A percentile compares a stretch with the other conserved stretches of the same genome.
These are phyloP conservation scores for Rhinatrema bivittatum DNA, from an alignment of 2,797 vertebrate genomes.

Conservation along the genomic window DNA sequence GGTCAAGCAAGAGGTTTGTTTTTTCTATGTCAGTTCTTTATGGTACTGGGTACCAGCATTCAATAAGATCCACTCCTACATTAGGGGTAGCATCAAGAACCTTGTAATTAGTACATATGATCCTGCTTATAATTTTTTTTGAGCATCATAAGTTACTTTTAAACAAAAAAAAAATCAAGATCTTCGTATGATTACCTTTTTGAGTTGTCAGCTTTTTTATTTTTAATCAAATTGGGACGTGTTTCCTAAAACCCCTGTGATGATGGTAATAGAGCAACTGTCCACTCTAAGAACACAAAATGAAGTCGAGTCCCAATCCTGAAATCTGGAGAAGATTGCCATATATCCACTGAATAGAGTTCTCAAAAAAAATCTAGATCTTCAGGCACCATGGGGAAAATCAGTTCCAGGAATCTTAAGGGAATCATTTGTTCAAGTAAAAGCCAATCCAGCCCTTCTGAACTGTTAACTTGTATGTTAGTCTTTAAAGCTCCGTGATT, in stretches of 20 bases:
- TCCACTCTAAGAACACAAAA: conserved; percentile 82
- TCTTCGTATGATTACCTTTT: conserved; percentile 77
- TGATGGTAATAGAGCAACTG: conserved; percentile 85
- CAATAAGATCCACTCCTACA: conserved; percentile 93
- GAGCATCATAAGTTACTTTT: conserved; percentile 77
- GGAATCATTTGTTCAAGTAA: conserved; percentile 79
- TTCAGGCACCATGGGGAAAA: conserved; percentile 89
- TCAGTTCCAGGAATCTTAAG: conserved; percentile 88
- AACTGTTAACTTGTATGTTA: conserved; percentile 53
- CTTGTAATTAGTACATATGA: conserved; percentile 87
- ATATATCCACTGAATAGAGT: conserved; percentile 92
- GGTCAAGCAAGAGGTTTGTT: conserved; percentile 99
- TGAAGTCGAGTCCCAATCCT: conserved; percentile 90
- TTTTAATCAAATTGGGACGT: conserved; percentile 81
- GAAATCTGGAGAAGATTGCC: conserved; percentile 90
- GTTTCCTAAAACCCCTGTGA: conserved; percentile 80
- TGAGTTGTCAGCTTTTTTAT: conserved; percentile 75
- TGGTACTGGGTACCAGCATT: conserved; percentile 96
- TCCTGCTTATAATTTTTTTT: conserved; percentile 81
- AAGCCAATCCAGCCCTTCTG: conserved; percentile 60
- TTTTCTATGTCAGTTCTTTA: conserved; percentile 99
- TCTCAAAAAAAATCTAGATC: conserved; percentile 92
- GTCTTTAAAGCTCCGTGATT: conserved; percentile 11
- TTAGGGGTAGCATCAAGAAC: conserved; percentile 98
- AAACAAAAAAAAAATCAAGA: conserved; percentile 55